Percentiles rank a stretch among this genome's conserved stretches.
These are phyloP conservation scores for Tonatia bakeri DNA, from an alignment of 2,113 vertebrate genomes.

Conservation along the genomic window DNA sequence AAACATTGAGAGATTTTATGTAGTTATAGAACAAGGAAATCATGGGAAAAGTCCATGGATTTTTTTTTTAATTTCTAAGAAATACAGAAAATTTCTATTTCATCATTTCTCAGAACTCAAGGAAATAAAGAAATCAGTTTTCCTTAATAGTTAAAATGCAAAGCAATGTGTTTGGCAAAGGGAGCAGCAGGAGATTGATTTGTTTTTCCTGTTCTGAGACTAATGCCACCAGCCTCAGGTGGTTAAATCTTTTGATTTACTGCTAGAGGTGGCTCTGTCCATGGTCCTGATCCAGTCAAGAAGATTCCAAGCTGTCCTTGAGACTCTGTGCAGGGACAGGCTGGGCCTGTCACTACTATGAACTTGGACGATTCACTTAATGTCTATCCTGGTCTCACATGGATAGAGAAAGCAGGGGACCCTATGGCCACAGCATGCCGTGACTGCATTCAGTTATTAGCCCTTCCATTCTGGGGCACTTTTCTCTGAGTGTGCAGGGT, in stretches of 20 bases:
- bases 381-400: neutral
- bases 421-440: accelerated
- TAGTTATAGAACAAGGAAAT: neutral
- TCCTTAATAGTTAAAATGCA: neutral
- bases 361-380: neutral
- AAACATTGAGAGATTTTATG: neutral
- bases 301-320: accelerated
- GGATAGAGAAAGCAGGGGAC: neutral
- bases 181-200: neutral
- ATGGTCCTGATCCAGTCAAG: neutral
- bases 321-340: no score
- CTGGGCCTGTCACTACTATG: neutral
- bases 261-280: neutral
- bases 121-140: neutral
- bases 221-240: neutral
- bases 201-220: neutral
- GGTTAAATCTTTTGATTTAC: neutral
- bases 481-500: neutral
- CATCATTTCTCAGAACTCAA: neutral
- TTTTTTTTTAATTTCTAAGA: conserved; percentile 26
- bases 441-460: no score
- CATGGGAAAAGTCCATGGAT: neutral
- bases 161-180: neutral
- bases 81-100: neutral
- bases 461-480: neutral